Conservation (phyloP, 2,113 vertebrate species). For the Ivindomyrus marchei region DNA sequence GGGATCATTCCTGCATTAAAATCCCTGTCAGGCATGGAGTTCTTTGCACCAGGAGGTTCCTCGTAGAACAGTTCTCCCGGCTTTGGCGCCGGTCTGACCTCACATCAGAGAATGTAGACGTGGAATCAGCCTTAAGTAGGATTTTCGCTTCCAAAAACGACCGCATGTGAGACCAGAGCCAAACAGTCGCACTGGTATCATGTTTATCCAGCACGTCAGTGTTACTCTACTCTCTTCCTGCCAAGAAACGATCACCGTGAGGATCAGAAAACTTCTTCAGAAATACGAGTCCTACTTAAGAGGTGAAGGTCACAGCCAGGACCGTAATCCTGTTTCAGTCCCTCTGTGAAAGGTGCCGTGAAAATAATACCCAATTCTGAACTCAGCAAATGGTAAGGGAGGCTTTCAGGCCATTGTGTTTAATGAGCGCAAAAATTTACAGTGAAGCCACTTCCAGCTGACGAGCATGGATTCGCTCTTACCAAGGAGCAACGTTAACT, state of each 20-base stretch:
- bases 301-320: slow-evolving; percentile 20
- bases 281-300: not conserved
- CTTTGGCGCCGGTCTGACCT: not conserved
- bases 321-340: not conserved
- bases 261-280: slow-evolving; percentile 11
- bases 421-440: not conserved
- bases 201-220: not conserved
- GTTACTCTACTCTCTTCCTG: not conserved
- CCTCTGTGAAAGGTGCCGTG: not conserved
- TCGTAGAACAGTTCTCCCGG: not conserved
- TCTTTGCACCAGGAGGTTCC: not conserved
- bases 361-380: not conserved
- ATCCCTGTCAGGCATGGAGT: not conserved
- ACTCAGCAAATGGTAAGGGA: not conserved
- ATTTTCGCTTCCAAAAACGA: not conserved
- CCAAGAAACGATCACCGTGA: not conserved
- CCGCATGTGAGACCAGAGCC: not conserved
- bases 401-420: not conserved
- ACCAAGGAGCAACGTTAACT: not conserved
- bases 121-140: not conserved
- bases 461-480: not conserved
- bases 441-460: not conserved
- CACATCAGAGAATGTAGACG: not conserved
- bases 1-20: slow-evolving; percentile 6
- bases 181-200: not conserved